Evolutionary conservation across 2,113 vertebrate species (phyloP).

Genomic region (Callionymus lyra): DNA sequence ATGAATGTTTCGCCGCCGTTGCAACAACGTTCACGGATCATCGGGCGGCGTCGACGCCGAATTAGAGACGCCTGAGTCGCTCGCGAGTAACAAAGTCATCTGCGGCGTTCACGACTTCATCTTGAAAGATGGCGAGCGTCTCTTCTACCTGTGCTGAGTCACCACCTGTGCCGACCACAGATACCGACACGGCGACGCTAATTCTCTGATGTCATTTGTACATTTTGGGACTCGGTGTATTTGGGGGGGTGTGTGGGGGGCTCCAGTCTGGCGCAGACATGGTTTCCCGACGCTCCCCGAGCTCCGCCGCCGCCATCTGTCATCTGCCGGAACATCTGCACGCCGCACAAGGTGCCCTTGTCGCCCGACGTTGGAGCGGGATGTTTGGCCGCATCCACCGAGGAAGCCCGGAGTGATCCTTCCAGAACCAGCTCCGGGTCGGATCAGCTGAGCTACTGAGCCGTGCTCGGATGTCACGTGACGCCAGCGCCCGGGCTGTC

Average conservation of each 20-base stretch:
- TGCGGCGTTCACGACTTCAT: too few species aligned
- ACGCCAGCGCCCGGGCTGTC: slow-evolving; percentile 36
- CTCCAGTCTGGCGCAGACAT: slow-evolving; percentile 64
- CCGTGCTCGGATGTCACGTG: slow-evolving; percentile 46
- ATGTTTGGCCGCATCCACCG: slow-evolving; percentile 67
- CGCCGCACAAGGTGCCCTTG: slow-evolving; percentile 79
- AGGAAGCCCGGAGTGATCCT: slow-evolving; percentile 58
- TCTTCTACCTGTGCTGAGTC: slow-evolving; percentile 26
- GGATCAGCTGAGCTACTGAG: slow-evolving; percentile 47
- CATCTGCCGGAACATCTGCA: slow-evolving; percentile 75
- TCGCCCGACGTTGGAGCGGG: slow-evolving; percentile 66
- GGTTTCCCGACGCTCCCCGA: slow-evolving; percentile 60
- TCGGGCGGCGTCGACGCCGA: too few species aligned
- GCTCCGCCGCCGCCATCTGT: slow-evolving; percentile 70
- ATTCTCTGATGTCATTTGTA: slow-evolving; percentile 1
- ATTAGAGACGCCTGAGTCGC: too few species aligned
- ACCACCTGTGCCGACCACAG: slow-evolving; percentile 2
- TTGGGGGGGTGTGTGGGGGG: slow-evolving; percentile 35
- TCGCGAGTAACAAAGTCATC: too few species aligned
- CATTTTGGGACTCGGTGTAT: slow-evolving; percentile 21
- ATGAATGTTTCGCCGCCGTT: too few species aligned
- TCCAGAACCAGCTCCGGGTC: slow-evolving; percentile 44
- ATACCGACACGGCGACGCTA: slow-evolving; percentile 3
- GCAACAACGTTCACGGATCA: too few species aligned
- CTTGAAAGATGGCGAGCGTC: too few species aligned